Conservation (phyloP, 2,797 vertebrate species). For the Notamacropus eugenii region DNA sequence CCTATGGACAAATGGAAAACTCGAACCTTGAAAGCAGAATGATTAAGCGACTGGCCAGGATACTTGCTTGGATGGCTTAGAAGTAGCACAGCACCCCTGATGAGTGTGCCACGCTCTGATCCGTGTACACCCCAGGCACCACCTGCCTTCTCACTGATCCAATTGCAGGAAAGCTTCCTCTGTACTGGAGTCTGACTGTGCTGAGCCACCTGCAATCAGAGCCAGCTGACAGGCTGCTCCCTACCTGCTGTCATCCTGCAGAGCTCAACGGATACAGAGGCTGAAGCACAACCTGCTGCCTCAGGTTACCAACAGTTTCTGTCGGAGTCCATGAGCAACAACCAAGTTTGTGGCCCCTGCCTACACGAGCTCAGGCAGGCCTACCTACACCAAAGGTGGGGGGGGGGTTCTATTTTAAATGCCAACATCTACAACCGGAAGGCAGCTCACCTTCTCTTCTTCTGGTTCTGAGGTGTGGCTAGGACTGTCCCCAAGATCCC, state of each 20-base stretch:
- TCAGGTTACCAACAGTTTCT: neutral
- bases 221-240: neutral
- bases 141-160: neutral
- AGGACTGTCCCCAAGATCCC: neutral
- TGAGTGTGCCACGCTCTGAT: neutral
- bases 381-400: neutral
- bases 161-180: neutral
- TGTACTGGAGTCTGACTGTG: neutral
- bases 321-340: neutral
- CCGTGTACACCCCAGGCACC: neutral
- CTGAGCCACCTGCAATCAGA: neutral
- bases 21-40: neutral
- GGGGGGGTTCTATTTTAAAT: neutral
- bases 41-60: neutral
- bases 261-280: neutral
- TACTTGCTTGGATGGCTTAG: neutral
- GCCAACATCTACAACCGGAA: conserved; percentile 33
- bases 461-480: neutral
- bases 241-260: neutral
- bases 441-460: neutral
- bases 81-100: neutral
- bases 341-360: neutral
- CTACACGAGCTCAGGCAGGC: neutral
- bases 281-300: neutral
- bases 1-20: conserved; percentile 18